Base-by-base conservation (phyloP, 2,797 vertebrate species). In the Epinephelus coioides region DNA sequence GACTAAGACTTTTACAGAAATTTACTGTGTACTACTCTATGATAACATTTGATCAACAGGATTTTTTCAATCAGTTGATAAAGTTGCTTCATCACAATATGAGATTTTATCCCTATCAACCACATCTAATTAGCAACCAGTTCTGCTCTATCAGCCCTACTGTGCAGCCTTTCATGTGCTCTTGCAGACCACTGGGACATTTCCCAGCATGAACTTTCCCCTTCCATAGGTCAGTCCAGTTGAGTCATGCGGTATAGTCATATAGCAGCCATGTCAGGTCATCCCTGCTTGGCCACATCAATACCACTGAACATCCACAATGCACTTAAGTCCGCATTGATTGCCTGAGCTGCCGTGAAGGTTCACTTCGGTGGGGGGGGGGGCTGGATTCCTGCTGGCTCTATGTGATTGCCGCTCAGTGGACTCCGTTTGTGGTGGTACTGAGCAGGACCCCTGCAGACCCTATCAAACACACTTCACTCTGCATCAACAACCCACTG, bases 361-460 rank as follows among this genome's bases (percentile, higher is more conserved):
- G 46, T 78, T 78, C 23, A 67, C 34, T 62, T 82, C 62, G 54
- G 69, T 27, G 5, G 9, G 15, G 55, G n/a, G 21, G 54, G 30
- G 25, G 43, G 23, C 47, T 19, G 51, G 64, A 38, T 18, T 78
- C 83, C 66, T n/a, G 59, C 78, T 74, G 78, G 64, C 62, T 65
- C 21, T 19, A 12, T 65, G 54, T 86, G 80, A 88, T 88, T 88
- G 84, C 73, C 13, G 9, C 81, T 68, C 69, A 60, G 66, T 23
- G 59, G 70, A 80, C 61, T 72, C 68, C 1, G 15, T 40, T 76
- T 11, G 54, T 38, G 64, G 43, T 54, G 46, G 49, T 30, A 30
- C 46, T n/a, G 62, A 75, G 74, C 53, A 34, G 70, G 50, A 75
- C 49, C 59, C 84, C 79, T 34, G 57, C 64, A 54, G 85, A 72